Base-by-base conservation (phyloP, 2,113 vertebrate species). In the Forbesichthys agassizii region DNA sequence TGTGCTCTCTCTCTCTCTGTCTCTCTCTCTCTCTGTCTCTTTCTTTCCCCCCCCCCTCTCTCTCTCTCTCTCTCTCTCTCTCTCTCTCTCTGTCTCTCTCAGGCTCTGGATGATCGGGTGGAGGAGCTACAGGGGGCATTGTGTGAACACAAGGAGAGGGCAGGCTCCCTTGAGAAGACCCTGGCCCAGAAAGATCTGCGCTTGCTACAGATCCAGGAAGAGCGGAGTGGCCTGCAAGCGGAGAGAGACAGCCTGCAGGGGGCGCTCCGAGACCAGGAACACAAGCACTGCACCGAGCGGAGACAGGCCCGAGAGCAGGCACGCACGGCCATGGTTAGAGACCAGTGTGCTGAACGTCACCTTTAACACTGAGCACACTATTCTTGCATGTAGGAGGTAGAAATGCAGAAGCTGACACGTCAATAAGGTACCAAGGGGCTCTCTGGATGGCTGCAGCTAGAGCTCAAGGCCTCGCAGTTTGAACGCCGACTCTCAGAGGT, bases 121-220 rank as follows among this genome's bases (percentile, higher is more conserved):
- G 36, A 56, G 4, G 51, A 88, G 67, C 71, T 87, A 7, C 86
- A 74, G 64, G 52, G 27, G 27, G 85, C 84, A 53, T 77, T 85
- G 46, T 73, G 47, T 57, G 84, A 89, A 27, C 81, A 73, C 27
- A 77, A 53, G 10, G 68, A 68, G 16, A 79, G 73, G 59, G 62
- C 81, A 33, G 79, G 51, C 0, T 83, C 73, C 1, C 81, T 93
- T 53, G 89, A 93, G 79, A 71, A 71, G 68, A 84, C 85, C 42
- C 33, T 94, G 63, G 81, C 84, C 6, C 88, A 92, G 69, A 94
- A 90, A 76, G 92, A 93, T 46, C 68, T 84, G 65, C 88, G 92
- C 65, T 64, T 93, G 48, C 63, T 81, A 9, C 75, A 53, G 5
- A 11, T 87, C 9, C 83, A 86, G 62, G 81, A 92, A 53, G 58